Conservation (phyloP, 2,797 vertebrate genomes). For the Hylomyscus alleni region DNA sequence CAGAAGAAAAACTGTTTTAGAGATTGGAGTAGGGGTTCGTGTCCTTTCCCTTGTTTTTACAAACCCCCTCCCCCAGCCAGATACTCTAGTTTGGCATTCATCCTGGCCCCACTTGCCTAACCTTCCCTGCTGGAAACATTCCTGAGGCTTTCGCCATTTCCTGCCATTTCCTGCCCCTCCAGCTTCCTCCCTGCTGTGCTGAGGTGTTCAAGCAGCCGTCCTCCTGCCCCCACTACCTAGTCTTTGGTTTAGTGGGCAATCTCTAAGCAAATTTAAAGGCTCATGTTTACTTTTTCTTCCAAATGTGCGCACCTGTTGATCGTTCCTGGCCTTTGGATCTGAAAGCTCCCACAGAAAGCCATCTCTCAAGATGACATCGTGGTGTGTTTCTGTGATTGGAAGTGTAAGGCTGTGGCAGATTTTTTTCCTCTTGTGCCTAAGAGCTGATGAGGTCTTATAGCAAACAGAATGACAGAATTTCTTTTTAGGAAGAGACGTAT, state of each 20-base stretch:
- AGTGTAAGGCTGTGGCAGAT: background rate
- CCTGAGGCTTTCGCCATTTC: constrained; percentile 35
- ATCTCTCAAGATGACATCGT: background rate
- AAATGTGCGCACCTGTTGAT: constrained; percentile 55
- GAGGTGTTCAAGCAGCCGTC: no score
- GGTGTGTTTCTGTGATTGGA: background rate
- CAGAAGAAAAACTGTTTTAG: constrained; percentile 45
- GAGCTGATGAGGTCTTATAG: constrained; percentile 26
- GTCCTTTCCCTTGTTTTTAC: background rate
- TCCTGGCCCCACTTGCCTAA: constrained; percentile 43
- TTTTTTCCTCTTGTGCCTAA: background rate
- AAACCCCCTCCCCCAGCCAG: background rate
- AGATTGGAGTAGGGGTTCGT: background rate
- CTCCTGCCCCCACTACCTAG: background rate
- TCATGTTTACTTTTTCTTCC: background rate
- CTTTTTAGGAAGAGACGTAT: background rate
- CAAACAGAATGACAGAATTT: constrained; percentile 13
- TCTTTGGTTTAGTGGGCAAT: background rate
- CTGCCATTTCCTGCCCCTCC: constrained; percentile 65
- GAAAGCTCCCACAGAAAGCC: background rate
- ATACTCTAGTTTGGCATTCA: constrained; percentile 57
- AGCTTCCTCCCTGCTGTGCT: constrained; percentile 45
- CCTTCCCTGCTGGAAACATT: constrained; percentile 76
- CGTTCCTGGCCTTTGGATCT: background rate
- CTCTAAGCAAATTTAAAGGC: constrained; percentile 28